phyloP scores from a whole-genome alignment of 1,140 invertebrate genomes.

The Temnothorax nylanderi region DNA sequence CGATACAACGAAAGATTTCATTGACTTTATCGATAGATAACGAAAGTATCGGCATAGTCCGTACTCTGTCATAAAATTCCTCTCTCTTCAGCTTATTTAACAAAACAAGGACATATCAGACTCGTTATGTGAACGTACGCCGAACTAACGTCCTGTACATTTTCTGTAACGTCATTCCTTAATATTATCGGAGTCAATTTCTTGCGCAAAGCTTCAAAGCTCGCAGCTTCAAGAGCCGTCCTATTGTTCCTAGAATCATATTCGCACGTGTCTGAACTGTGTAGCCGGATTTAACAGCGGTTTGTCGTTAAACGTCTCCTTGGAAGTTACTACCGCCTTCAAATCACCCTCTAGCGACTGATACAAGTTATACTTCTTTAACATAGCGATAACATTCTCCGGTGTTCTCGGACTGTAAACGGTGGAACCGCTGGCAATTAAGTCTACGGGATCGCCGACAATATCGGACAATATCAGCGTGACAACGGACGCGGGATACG shows the following conservation, averaged over 20 bases:
- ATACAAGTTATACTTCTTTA: slow-evolving; percentile 90
- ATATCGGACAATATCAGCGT: slow-evolving; percentile 98
- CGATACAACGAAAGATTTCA: slow-evolving; percentile 73
- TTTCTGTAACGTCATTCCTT: slow-evolving; percentile 89
- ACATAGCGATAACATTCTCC: slow-evolving; percentile 86
- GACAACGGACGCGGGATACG: slow-evolving; percentile 89
- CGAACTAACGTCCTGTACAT: slow-evolving; percentile 88
- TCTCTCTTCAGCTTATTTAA: slow-evolving; percentile 65
- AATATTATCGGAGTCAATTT: slow-evolving; percentile 88
- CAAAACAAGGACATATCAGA: slow-evolving; percentile 78
- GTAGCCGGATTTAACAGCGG: slow-evolving; percentile 58
- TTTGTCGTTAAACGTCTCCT: slow-evolving; percentile 65
- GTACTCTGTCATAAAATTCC: slow-evolving; percentile 75
- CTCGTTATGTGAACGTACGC: slow-evolving; percentile 80
- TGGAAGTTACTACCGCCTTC: slow-evolving; percentile 78
- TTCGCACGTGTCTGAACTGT: slow-evolving; percentile 88
- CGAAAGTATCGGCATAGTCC: slow-evolving; percentile 65
- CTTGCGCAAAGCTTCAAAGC: slow-evolving; percentile 84
- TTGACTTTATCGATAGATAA: slow-evolving; percentile 69
- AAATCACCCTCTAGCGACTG: slow-evolving; percentile 86
- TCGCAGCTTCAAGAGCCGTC: slow-evolving; percentile 89
- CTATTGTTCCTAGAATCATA: slow-evolving; percentile 93
- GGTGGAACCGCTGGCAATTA: slow-evolving; percentile 98
- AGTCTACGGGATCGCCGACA: slow-evolving; percentile 94
- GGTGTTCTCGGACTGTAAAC: slow-evolving; percentile 86